Base-by-base conservation (phyloP, 2,888 invertebrate species). In the Lithosia quadra region DNA sequence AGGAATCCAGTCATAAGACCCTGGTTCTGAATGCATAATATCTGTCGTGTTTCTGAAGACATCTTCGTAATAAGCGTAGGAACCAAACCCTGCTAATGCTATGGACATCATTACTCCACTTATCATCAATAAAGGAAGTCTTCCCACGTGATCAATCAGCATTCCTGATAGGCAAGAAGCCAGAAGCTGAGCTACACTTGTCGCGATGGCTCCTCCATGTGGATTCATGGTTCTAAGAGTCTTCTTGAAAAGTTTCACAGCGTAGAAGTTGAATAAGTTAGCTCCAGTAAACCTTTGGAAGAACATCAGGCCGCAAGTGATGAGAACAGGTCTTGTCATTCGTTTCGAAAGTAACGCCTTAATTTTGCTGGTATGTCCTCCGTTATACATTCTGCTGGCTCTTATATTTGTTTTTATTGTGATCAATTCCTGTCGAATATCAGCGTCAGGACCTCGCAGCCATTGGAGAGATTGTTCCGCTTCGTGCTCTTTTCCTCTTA, bases 241-340 rank as follows among this genome's bases (percentile, higher is more conserved):
- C 90, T 97, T 97, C 80, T 97, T 96, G 88, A 99, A 98, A 86
- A 98, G 98, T 72, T 97, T 96, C 5, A 98, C 98, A 28, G 98
- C 97, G 89, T 98, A 98, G 85, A 97, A 98, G 88, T 96, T 97
- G 85, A 98, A 98, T 11, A 97, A 96, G 82, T 97, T 97, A 0
- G 97, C 97, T 56, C 98, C 98, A 73, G 97, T 97, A 84, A 97
- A 97, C 69, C 98, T 96, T 86, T 98, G 98, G 88, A 98, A 98
- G 90, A 98, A 97, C 98, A 98, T 98, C 68, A 98, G 93, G 0
- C 97, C 97, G 84, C 98, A 97, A 0, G 98, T 97, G 65, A 98
- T 97, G 65, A 97, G 91, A 24, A 98, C 96, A 15, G 98, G 98
- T 79, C 97, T 96, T 0, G 92, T 93, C 64, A 95, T 79, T 13